A percentile compares a stretch with the other conserved stretches of the same genome.
phyloP scores from a whole-genome alignment of 2,113 vertebrate genomes.

The Oryctolagus cuniculus region DNA sequence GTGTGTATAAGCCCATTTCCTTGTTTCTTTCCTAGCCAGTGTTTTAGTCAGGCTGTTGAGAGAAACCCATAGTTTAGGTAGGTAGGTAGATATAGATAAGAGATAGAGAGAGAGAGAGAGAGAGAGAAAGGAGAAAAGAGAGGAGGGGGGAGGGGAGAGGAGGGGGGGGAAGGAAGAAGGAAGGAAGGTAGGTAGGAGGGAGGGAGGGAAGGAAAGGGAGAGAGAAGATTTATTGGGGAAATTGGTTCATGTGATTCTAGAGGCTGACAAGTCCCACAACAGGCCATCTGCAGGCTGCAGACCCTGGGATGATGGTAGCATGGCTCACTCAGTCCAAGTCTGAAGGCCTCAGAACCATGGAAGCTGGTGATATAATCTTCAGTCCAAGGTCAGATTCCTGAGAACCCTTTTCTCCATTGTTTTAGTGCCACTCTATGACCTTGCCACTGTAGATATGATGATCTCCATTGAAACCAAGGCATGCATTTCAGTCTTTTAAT shows the following conservation, averaged over 20 bases:
- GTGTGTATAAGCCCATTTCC: neutral
- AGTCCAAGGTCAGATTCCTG: neutral
- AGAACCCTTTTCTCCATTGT: neutral
- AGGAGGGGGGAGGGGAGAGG: too few species aligned
- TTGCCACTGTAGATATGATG: neutral
- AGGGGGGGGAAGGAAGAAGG: too few species aligned
- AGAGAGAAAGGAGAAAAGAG: too few species aligned
- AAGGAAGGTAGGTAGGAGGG: too few species aligned
- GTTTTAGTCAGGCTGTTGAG: neutral
- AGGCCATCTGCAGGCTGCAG: neutral
- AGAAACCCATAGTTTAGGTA: neutral
- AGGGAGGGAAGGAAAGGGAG: neutral
- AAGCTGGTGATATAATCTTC: neutral
- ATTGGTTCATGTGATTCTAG: too few species aligned
- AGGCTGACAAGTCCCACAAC: neutral
- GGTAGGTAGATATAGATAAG: too few species aligned
- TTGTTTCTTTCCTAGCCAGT: neutral
- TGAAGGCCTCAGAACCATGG: neutral
- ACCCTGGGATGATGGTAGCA: neutral
- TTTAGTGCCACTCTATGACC: neutral
- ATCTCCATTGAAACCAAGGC: slow-evolving; percentile 10
- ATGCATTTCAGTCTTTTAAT: neutral
- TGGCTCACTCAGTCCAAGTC: neutral
- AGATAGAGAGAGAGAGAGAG: too few species aligned
- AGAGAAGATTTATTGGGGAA: neutral